Evolutionary conservation across 2,888 invertebrate genomes (phyloP).

Genomic region (Protodeltote pygarga): DNA sequence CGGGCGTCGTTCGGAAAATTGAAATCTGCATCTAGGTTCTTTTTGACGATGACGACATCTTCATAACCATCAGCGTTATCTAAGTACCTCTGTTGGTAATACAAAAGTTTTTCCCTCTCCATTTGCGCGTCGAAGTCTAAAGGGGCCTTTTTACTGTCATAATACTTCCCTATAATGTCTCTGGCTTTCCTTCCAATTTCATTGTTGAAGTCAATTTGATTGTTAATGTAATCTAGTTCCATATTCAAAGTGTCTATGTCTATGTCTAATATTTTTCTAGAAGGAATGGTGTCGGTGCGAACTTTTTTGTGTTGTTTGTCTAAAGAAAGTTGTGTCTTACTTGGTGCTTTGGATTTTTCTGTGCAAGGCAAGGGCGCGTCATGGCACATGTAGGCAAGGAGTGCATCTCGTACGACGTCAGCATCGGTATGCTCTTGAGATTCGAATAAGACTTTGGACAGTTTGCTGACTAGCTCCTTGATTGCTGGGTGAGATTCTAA

Average conservation of each 20-base stretch:
- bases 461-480: conserved; percentile 89
- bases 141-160: conserved; percentile 71
- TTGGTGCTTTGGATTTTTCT: conserved; percentile 63
- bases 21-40: conserved; percentile 83
- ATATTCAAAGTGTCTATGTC: conserved; percentile 79
- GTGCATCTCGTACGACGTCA: conserved; percentile 91
- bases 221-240: conserved; percentile 80
- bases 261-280: conserved; percentile 69
- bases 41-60: conserved; percentile 82
- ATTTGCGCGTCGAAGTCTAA: conserved; percentile 84
- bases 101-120: conserved; percentile 81
- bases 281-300: conserved; percentile 47
- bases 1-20: conserved; percentile 82
- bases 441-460: conserved; percentile 89
- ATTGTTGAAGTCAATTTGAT: conserved; percentile 77
- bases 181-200: conserved; percentile 79
- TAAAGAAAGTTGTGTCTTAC: conserved; percentile 49
- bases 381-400: conserved; percentile 95
- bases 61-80: conserved; percentile 81
- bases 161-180: conserved; percentile 77
- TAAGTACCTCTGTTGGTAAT: conserved; percentile 80
- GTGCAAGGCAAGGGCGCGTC: conserved; percentile 93
- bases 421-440: conserved; percentile 90
- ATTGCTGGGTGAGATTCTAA: conserved; percentile 92
- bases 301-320: conserved; percentile 60